Percentiles rank a stretch among this genome's conserved stretches.
phyloP scores from a whole-genome alignment of 1,140 invertebrate species.

The Episyrphus balteatus region DNA sequence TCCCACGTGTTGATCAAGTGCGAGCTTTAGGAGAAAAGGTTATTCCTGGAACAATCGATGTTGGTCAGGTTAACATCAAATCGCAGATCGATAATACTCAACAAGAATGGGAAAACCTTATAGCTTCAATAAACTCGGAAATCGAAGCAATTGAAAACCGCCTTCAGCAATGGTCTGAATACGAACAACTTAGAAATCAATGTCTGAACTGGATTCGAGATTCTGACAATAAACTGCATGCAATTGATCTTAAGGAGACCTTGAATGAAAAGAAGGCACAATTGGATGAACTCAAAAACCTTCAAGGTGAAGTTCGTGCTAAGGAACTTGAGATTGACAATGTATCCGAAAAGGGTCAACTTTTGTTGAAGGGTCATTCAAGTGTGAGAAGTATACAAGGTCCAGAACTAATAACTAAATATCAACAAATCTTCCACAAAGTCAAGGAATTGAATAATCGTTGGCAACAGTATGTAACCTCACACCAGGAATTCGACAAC shows the following conservation, averaged over 20 bases:
- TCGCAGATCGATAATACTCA: slow-evolving; percentile 76
- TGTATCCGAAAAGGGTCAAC: slow-evolving; percentile 80
- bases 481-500: slow-evolving; percentile 79
- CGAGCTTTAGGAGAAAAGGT: slow-evolving; percentile 77
- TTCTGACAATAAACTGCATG: slow-evolving; percentile 77
- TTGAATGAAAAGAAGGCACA: slow-evolving; percentile 74
- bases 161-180: slow-evolving; percentile 82
- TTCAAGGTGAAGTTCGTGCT: slow-evolving; percentile 80
- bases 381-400: slow-evolving; percentile 54
- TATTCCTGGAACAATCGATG: slow-evolving; percentile 73
- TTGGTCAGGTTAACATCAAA: slow-evolving; percentile 74
- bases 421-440: slow-evolving; percentile 79
- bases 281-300: slow-evolving; percentile 60
- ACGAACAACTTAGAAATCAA: slow-evolving; percentile 75
- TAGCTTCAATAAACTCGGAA: slow-evolving; percentile 62
- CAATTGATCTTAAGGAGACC: slow-evolving; percentile 76
- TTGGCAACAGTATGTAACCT: slow-evolving; percentile 85
- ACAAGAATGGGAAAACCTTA: slow-evolving; percentile 79
- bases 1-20: slow-evolving; percentile 69
- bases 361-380: slow-evolving; percentile 57
- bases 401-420: slow-evolving; percentile 79
- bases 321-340: slow-evolving; percentile 89
- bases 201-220: slow-evolving; percentile 81
- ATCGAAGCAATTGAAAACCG: slow-evolving; percentile 69
- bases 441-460: slow-evolving; percentile 81